Evolutionary conservation across 2,888 invertebrate species (phyloP).

Genomic region (Caenorhabditis sinica): DNA sequence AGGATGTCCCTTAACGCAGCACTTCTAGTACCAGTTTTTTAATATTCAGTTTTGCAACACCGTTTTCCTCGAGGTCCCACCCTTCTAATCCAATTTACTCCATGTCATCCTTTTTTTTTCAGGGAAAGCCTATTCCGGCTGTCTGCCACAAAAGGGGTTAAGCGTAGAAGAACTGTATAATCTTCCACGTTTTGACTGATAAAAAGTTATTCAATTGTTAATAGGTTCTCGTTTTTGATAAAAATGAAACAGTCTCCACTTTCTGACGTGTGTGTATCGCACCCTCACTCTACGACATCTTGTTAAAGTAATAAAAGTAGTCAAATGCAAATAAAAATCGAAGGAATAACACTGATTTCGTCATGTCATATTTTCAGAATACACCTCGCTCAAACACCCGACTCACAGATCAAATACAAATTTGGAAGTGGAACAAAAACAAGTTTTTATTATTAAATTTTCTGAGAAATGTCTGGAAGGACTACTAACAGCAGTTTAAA

Average conservation of each 20-base stretch:
- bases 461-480: not conserved
- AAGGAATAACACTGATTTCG: constrained; percentile 51
- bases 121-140: not conserved
- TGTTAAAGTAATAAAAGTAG: constrained; percentile 59
- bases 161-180: constrained; percentile 34
- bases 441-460: not conserved
- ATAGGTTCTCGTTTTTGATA: constrained; percentile 34
- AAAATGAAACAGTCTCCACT: constrained; percentile 31
- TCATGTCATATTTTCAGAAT: constrained; percentile 32
- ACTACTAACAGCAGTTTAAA: too few species aligned
- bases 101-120: not conserved
- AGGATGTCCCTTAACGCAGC: too few species aligned
- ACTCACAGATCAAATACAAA: constrained; percentile 39
- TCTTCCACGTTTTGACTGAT: constrained; percentile 55
- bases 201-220: constrained; percentile 59
- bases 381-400: constrained; percentile 47
- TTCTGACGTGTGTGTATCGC: constrained; percentile 44
- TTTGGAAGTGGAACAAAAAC: not conserved
- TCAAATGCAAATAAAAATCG: constrained; percentile 51
- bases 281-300: constrained; percentile 41
- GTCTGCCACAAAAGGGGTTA: constrained; percentile 13
- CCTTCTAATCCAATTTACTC: not conserved
- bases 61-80: not conserved
- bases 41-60: not conserved
- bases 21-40: too few species aligned